Evolutionary conservation across 2,888 invertebrate genomes (phyloP), one percentile per base, ranked within the genome.

Genomic region (Amaurobius ferox): DNA sequence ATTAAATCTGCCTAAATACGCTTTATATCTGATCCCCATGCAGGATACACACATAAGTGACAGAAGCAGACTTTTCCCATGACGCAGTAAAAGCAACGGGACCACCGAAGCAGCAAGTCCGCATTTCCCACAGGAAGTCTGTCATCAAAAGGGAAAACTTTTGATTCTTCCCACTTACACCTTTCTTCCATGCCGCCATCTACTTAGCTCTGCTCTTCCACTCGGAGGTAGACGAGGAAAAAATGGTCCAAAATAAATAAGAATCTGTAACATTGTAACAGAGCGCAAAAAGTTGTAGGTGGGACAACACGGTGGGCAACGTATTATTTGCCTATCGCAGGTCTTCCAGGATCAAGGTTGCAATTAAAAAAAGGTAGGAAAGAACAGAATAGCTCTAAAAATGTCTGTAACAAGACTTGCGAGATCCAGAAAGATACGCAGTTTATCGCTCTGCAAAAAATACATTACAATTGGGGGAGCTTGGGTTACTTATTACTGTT

Each of bases 41-140:
- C 5, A 35, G 6, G 35, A 35, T 7, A 35, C 35, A 35, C 5
- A 35, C 35, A 35, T 11, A 35, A 7, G 44, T n/a, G 44, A 44
- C 44, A 44, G 16, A 44, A 44, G 44, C 44, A 35, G 35, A 44
- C 16, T 2, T 5, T 16, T 44, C 81, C 40, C 81, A 44, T 70
- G 81, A 64, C 44, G 62, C 16, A 5, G 35, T 23, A 48, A 67
- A 44, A 35, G 29, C 30, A 71, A 70, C 30, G 32, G 72, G 77
- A 72, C 71, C 83, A 64, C 72, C 83, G 67, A 74, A 67, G 72
- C 66, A 85, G 64, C 28, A 64, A 61, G 48, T 44, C 48, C 48
- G 70, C 83, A 44, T 55, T 74, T 74, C 73, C 62, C 70, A 77
- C 64, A 77, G 67, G 77, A 85, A 85, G 71, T 77, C 71, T 19